Evolutionary conservation across 2,113 vertebrate species (phyloP).

Genomic region (Macaca nemestrina): DNA sequence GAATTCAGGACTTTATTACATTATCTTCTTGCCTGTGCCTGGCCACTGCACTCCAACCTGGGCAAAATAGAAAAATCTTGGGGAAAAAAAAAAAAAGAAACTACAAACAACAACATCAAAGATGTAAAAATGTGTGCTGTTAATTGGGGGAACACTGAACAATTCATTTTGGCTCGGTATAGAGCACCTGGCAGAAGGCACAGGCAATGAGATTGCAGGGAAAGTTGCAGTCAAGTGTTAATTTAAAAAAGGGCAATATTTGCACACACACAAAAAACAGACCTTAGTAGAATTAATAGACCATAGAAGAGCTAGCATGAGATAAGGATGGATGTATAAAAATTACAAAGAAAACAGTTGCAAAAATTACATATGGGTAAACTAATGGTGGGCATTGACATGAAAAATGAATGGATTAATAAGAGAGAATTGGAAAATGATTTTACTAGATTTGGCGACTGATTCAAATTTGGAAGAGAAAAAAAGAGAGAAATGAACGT

Average conservation of each 20-base stretch:
- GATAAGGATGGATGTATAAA: background rate
- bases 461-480: background rate
- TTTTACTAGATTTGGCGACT: background rate
- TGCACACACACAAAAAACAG: background rate
- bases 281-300: background rate
- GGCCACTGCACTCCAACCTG: background rate
- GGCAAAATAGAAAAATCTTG: background rate
- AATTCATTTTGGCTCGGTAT: background rate
- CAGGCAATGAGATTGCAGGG: background rate
- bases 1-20: background rate
- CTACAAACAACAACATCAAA: background rate
- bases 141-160: background rate
- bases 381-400: background rate
- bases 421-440: background rate
- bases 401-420: background rate
- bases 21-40: too few species aligned
- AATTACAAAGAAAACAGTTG: background rate
- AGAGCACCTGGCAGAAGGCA: background rate
- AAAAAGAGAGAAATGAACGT: background rate
- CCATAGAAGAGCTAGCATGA: background rate
- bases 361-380: background rate
- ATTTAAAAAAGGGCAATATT: background rate
- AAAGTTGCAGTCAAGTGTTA: background rate
- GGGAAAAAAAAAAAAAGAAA: too few species aligned
- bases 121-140: background rate